These are phyloP conservation scores for Smittia aterrima DNA, from an alignment of 2,888 invertebrate species.

Conservation along the genomic window DNA sequence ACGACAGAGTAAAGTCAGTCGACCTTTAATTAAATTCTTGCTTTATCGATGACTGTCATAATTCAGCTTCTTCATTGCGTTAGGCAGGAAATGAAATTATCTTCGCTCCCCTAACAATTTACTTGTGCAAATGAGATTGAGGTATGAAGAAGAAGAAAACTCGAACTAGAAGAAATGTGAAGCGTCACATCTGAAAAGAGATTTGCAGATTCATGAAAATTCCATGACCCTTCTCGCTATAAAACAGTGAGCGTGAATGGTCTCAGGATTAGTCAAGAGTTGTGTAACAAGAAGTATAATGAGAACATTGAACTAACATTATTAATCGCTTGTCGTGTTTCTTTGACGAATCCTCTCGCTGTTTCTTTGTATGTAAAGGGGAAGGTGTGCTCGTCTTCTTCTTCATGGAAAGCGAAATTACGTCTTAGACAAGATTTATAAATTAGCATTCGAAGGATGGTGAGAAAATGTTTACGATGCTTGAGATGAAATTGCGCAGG, in stretches of 20 bases:
- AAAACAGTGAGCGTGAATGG: neutral
- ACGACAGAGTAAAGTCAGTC: no score
- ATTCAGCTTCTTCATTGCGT: no score
- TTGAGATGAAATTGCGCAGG: slow-evolving; percentile 30
- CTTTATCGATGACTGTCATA: no score
- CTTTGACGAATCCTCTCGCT: neutral
- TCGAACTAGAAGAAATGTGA: neutral
- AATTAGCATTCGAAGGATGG: neutral
- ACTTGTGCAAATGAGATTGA: no score
- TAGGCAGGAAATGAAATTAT: no score
- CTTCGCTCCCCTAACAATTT: no score
- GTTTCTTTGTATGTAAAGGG: neutral
- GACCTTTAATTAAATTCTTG: no score
- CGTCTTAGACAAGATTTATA: slow-evolving; percentile 26
- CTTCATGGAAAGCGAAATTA: slow-evolving; percentile 1
- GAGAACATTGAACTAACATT: neutral
- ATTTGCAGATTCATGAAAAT: neutral
- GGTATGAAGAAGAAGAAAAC: no score
- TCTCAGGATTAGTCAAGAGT: neutral
- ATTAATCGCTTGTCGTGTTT: neutral
- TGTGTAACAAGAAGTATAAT: neutral
- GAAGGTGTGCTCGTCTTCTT: slow-evolving; percentile 26
- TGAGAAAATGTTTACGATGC: neutral
- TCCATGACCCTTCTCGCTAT: slow-evolving; percentile 31
- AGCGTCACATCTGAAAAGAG: neutral